These are phyloP conservation scores for Berghia stephanieae DNA, from an alignment of 1,140 invertebrate genomes.

Conservation along the genomic window DNA sequence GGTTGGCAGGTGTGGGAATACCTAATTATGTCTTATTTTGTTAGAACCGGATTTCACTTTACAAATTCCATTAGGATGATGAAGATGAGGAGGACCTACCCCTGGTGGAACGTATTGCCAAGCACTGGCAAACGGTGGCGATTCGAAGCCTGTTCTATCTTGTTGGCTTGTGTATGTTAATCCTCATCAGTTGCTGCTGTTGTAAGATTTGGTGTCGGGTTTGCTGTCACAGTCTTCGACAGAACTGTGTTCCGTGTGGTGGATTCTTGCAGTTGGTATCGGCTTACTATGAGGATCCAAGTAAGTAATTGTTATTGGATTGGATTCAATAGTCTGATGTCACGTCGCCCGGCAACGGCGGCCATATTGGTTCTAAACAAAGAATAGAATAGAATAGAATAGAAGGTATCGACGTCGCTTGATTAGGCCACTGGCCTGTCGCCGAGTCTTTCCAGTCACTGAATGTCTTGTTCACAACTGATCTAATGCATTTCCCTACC, in stretches of 20 bases:
- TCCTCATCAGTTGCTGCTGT: slow-evolving; percentile 12
- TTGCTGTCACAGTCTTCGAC: slow-evolving; percentile 4
- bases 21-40: not conserved
- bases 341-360: no score
- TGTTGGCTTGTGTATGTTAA: not conserved
- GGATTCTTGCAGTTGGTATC: not conserved
- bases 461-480: no score
- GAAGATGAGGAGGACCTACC: slow-evolving; percentile 3
- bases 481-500: no score
- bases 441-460: no score
- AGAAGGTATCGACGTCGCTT: no score
- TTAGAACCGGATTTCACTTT: not conserved
- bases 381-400: no score
- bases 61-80: not conserved
- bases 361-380: no score
- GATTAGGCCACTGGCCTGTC: no score
- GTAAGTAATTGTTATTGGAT: no score
- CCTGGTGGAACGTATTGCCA: not conserved
- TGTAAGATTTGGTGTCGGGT: not conserved
- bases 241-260: not conserved
- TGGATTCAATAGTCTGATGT: no score
- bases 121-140: slow-evolving; percentile 12
- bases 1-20: not conserved
- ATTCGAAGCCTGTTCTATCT: not conserved
- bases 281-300: slow-evolving; percentile 19